Conservation (phyloP, 1,140 invertebrate genomes). For the Bombus confusus region DNA sequence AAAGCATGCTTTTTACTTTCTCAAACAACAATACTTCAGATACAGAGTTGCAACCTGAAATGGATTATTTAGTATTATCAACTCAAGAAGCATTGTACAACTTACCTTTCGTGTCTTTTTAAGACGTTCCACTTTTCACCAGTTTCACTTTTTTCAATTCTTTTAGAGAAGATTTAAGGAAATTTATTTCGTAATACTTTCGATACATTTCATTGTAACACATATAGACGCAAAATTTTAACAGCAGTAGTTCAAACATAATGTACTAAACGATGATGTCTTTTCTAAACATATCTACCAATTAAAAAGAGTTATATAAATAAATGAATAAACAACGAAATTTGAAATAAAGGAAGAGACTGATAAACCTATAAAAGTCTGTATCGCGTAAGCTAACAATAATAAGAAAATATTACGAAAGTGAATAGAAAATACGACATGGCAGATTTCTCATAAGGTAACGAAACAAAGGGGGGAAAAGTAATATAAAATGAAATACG, state of each 20-base stretch:
- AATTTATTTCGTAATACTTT: not conserved
- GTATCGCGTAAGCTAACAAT: not conserved
- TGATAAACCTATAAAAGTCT: not conserved
- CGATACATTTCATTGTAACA: not conserved
- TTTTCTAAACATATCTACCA: not conserved
- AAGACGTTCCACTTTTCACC: no score
- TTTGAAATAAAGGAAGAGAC: not conserved
- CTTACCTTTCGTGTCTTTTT: no score
- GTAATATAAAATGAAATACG: slow-evolving; percentile 21
- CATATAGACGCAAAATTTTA: not conserved
- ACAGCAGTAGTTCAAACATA: not conserved
- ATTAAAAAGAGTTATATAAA: not conserved
- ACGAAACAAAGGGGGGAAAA: not conserved
- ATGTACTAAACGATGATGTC: not conserved
- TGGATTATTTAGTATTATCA: no score
- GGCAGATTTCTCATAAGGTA: slow-evolving; percentile 11
- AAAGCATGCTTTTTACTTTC: no score
- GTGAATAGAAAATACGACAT: not conserved
- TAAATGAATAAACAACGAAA: not conserved
- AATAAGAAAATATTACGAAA: slow-evolving; percentile 21
- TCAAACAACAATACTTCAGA: no score
- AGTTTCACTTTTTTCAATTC: no score
- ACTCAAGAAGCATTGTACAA: no score
- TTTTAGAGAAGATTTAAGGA: not conserved
- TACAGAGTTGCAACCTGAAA: no score